Base-by-base conservation (phyloP, 2,888 invertebrate species). In the Acanthosepion pharaonis region DNA sequence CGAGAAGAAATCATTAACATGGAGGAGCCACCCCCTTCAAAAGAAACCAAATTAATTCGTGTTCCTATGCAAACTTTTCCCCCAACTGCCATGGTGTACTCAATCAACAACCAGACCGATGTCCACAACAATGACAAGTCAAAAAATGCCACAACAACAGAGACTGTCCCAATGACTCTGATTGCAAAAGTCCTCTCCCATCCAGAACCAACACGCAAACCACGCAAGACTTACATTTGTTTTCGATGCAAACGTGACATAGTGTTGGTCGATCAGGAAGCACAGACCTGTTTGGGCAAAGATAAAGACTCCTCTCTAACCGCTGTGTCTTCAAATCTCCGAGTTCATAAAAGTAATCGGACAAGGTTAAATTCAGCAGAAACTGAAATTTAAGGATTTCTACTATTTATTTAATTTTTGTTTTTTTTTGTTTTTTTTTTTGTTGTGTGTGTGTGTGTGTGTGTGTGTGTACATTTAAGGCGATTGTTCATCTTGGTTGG, bases 41-140 rank as follows among this genome's bases (percentile, higher is more conserved):
- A 95, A 51, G 95, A 95, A 48, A 95, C 96, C 42, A 96, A 96
- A 94, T 98, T 98, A 95, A 98, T 98, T 95, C 98, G 98, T 96
- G 98, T 98, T 95, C 98, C 98, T 95, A 98, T 98, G 96, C 98
- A 98, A 53, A 98, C 98, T 91, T 98, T 98, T 97, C 98, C 98
- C 91, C 98, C 98, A 33, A 98, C 98, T 55, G 98, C 98, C 91
- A 98, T 98, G 98, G 98, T 98, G 48, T 98, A 98, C 95, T 97
- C 98, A 23, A 97, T 98, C 48, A 97, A 97, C 94, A 96, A 96
- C 94, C 94, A 55, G 59, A 95, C 93, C 42, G 95, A 95, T 49
- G 94, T 94, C n/a, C 96, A 97, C 48, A 96, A 96, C 94, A 96
- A 95, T 93, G 95, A 95, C n/a, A 94, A 94, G 18, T 55, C 92